Evolutionary conservation across 1,140 invertebrate species (phyloP).

Genomic region (Berghia stephanieae): DNA sequence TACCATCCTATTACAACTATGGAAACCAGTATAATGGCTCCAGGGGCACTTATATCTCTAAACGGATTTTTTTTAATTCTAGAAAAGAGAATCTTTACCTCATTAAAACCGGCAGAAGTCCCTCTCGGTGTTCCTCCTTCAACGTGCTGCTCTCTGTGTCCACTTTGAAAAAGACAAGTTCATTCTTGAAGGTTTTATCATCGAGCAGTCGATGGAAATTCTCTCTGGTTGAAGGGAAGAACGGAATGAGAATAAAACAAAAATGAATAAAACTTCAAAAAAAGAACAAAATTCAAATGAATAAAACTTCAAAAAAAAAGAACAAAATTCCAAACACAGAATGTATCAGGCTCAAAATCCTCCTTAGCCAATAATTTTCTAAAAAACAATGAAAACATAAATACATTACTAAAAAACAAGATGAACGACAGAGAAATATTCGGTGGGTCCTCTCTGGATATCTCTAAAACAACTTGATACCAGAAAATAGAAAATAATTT

Average conservation of each 20-base stretch:
- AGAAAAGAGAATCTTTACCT: slow-evolving; percentile 62
- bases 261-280: not conserved
- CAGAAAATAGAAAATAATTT: no score
- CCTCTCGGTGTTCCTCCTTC: slow-evolving; percentile 77
- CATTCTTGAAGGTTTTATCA: slow-evolving; percentile 87
- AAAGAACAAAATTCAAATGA: not conserved
- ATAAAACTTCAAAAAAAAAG: not conserved
- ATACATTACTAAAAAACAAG: no score
- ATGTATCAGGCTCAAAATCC: no score
- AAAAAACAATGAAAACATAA: no score
- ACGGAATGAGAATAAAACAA: not conserved
- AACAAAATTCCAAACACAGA: not conserved
- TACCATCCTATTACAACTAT: not conserved
- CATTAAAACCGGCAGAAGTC: slow-evolving; percentile 83
- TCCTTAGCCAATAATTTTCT: no score
- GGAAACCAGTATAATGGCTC: not conserved
- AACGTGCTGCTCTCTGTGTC: slow-evolving; percentile 76
- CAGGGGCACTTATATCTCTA: not conserved
- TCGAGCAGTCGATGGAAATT: slow-evolving; percentile 71
- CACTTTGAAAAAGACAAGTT: slow-evolving; percentile 81
- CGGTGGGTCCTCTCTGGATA: no score
- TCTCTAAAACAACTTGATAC: no score
- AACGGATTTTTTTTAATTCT: not conserved
- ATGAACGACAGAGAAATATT: no score
- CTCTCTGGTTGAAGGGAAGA: slow-evolving; percentile 39